Conservation (phyloP, 2,797 vertebrate genomes). For the Diplodus sargus region DNA sequence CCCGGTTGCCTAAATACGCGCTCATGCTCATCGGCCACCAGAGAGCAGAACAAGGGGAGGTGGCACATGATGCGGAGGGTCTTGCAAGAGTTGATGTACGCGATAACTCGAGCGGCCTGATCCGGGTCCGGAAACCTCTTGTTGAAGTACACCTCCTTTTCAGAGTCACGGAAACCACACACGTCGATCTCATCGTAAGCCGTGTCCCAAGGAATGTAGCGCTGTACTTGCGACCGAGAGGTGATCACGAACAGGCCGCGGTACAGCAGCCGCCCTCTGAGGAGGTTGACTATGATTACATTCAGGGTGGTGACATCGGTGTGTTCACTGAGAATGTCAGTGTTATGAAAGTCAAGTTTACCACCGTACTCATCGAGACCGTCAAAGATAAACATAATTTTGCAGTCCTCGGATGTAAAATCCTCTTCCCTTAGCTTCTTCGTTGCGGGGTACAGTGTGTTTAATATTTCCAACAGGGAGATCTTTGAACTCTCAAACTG, state of each 20-base stretch:
- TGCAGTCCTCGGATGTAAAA: conserved; percentile 43
- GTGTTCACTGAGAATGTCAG: conserved; percentile 53
- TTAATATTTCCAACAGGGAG: conserved; percentile 75
- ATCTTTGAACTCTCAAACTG: conserved; percentile 54
- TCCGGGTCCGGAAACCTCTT: conserved; percentile 71
- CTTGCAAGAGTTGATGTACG: conserved; percentile 69
- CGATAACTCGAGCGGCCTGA: conserved; percentile 74
- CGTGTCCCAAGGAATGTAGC: conserved; percentile 72
- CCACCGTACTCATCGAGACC: conserved; percentile 81
- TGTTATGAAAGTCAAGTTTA: conserved; percentile 71
- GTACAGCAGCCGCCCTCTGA: conserved; percentile 75
- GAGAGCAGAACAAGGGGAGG: conserved; percentile 80
- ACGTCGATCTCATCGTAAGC: conserved; percentile 69
- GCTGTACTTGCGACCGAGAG: conserved; percentile 57
- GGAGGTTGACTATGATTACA: conserved; percentile 78
- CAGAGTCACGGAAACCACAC: conserved; percentile 75
- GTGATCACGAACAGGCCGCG: conserved; percentile 60
- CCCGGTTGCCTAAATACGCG: conserved; percentile 43
- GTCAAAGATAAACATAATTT: conserved; percentile 82
- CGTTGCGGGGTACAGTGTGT: conserved; percentile 79
- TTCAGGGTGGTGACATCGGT: conserved; percentile 36
- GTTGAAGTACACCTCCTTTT: conserved; percentile 80
- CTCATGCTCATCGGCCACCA: conserved; percentile 69
- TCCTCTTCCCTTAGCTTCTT: conserved; percentile 65
- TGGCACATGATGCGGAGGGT: conserved; percentile 85